phyloP scores from a whole-genome alignment of 2,888 invertebrate species.

The Pristionchus japonicus region DNA sequence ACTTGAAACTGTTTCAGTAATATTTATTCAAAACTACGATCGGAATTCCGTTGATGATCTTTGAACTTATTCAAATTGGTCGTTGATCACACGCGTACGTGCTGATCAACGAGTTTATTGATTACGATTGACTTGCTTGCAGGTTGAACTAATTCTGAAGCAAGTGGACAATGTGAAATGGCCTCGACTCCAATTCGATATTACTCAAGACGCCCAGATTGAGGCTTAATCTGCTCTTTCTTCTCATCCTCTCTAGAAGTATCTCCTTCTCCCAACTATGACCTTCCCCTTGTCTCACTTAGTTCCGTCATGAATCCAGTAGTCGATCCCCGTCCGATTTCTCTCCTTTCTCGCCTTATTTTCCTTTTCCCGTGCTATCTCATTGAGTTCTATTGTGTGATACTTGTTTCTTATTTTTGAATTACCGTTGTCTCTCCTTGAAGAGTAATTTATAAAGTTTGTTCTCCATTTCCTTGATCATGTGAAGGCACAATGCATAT shows the following conservation, averaged over 20 bases:
- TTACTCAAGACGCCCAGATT: conserved; percentile 52
- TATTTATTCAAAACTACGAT: neutral
- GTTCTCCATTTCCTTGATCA: neutral
- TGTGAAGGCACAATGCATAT: too few species aligned
- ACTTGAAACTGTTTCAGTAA: too few species aligned
- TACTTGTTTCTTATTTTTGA: neutral
- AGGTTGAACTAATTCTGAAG: conserved; percentile 69
- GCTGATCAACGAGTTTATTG: neutral
- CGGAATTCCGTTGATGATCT: neutral
- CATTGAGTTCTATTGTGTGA: neutral
- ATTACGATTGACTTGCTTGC: neutral
- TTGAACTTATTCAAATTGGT: neutral
- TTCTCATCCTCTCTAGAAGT: neutral
- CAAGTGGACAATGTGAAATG: conserved; percentile 65
- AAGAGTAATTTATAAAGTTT: neutral
- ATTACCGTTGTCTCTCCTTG: neutral
- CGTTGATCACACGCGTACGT: neutral
- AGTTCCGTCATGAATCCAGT: neutral
- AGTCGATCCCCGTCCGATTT: neutral
- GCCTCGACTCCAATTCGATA: conserved; percentile 68
- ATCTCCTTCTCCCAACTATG: neutral
- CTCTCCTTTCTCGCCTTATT: neutral
- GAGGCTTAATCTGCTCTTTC: neutral
- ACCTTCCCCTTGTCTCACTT: neutral
- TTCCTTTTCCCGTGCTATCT: neutral